Conservation (phyloP, 2,113 vertebrate genomes). For the Grammatotria lemairii region DNA sequence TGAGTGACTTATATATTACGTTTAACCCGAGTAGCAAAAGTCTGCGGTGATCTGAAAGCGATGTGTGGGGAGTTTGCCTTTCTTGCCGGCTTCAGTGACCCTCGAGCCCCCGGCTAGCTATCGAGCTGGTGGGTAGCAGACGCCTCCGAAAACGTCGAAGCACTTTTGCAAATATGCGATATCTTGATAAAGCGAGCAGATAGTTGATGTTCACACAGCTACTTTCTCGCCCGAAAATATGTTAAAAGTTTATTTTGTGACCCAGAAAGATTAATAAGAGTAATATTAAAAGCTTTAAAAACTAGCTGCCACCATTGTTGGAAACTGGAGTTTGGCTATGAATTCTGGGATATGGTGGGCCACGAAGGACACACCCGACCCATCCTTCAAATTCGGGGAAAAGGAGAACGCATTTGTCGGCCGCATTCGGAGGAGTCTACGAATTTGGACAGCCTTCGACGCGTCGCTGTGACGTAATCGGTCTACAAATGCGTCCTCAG, state of each 20-base stretch:
- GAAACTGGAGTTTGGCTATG: not conserved
- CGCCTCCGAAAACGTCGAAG: rapidly evolving
- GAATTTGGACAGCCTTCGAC: rapidly evolving
- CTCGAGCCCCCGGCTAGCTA: rapidly evolving
- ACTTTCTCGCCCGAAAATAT: rapidly evolving
- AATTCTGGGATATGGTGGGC: rapidly evolving
- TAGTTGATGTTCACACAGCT: rapidly evolving
- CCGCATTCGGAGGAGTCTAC: rapidly evolving
- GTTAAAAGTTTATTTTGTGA: not conserved
- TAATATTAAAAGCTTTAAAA: not conserved
- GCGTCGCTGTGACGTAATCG: rapidly evolving
- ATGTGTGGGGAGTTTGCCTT: too few species aligned
- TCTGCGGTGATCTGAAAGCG: rapidly evolving
- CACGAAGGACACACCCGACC: rapidly evolving
- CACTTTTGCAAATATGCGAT: rapidly evolving
- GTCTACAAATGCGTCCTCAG: rapidly evolving
- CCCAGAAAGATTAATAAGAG: rapidly evolving
- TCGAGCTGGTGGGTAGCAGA: rapidly evolving
- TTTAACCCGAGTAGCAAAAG: rapidly evolving
- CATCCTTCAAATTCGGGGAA: rapidly evolving
- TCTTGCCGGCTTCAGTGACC: too few species aligned
- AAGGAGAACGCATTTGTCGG: rapidly evolving
- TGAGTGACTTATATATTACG: not conserved
- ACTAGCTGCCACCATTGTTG: rapidly evolving
- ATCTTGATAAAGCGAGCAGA: too few species aligned